Conservation (phyloP, 2,888 invertebrate species). For the Tenthredo scrophulariae region DNA sequence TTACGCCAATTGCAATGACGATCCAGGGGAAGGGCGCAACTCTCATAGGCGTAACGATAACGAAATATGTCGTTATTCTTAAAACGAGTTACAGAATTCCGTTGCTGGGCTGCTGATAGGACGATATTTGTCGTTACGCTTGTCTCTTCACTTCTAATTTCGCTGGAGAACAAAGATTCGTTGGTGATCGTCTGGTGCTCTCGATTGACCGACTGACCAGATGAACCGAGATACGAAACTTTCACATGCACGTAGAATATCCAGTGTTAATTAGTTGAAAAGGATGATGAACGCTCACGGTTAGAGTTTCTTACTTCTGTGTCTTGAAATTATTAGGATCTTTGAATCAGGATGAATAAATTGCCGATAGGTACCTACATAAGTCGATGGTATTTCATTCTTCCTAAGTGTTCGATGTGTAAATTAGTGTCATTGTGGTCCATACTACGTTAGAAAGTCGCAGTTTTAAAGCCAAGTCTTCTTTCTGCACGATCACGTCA, state of each 20-base stretch:
- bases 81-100: too few relatives aligned
- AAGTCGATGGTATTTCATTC: background rate
- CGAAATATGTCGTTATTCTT: too few relatives aligned
- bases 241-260: constrained; percentile 34
- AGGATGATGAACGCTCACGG: background rate
- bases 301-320: background rate
- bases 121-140: background rate
- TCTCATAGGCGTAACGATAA: too few relatives aligned
- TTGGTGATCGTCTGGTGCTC: constrained; percentile 9
- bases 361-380: background rate
- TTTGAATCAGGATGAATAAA: constrained; percentile 8
- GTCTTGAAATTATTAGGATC: background rate
- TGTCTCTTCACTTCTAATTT: constrained; percentile 2
- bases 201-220: constrained; percentile 50
- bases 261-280: constrained; percentile 26
- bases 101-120: background rate
- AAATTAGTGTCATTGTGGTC: constrained; percentile 29
- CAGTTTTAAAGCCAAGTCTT: constrained; percentile 3
- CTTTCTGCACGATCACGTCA: constrained; percentile 12
- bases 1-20: too few relatives aligned
- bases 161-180: constrained; percentile 11
- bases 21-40: too few relatives aligned
- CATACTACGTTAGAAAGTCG: constrained; percentile 32
- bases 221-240: constrained; percentile 38
- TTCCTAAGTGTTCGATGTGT: constrained; percentile 19